Conservation (phyloP, 2,888 invertebrate genomes). For the Plusia festucae region DNA sequence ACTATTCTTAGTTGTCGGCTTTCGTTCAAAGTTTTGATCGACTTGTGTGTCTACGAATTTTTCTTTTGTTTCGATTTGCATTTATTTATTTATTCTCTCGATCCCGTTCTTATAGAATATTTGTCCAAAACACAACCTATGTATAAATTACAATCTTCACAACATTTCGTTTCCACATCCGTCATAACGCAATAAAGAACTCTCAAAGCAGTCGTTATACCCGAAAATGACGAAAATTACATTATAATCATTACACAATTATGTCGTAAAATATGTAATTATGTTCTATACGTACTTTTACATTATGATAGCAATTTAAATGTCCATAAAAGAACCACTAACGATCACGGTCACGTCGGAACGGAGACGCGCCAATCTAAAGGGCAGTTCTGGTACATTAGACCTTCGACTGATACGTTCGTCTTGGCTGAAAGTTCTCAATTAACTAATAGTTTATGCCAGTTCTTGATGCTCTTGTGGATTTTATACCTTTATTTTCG, state of each 20-base stretch:
- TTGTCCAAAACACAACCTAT: neutral
- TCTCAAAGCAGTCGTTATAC: neutral
- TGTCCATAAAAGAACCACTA: constrained; percentile 67
- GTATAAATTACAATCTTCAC: neutral
- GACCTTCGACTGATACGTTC: constrained; percentile 17
- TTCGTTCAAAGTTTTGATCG: neutral
- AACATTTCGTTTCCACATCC: neutral
- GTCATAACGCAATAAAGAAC: neutral
- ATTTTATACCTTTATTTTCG: neutral
- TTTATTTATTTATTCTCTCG: neutral
- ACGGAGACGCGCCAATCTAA: constrained; percentile 68
- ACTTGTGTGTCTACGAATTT: neutral
- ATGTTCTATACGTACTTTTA: constrained; percentile 44
- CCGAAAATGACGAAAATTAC: constrained; percentile 31
- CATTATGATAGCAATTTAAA: constrained; percentile 65
- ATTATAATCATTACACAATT: constrained; percentile 39
- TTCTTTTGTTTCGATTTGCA: neutral
- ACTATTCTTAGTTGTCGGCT: neutral
- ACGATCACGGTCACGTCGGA: constrained; percentile 65
- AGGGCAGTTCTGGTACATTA: constrained; percentile 51
- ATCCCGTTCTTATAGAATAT: neutral
- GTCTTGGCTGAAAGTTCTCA: neutral
- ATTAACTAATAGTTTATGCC: neutral
- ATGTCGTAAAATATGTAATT: constrained; percentile 46
- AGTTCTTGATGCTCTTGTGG: neutral